Evolutionary conservation across 2,888 invertebrate genomes (phyloP).

Genomic region (Apodemia mormo): DNA sequence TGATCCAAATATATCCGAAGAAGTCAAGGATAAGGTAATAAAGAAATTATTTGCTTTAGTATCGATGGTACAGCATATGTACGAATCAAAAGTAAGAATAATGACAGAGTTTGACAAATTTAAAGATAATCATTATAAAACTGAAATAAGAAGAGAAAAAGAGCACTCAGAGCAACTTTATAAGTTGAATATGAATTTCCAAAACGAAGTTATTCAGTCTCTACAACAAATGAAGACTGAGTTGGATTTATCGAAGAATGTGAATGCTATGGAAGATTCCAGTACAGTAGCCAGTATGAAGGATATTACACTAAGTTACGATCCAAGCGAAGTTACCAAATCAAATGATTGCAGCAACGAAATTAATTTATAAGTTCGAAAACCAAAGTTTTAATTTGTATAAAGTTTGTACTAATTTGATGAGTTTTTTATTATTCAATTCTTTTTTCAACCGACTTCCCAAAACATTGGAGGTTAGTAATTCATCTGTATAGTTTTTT

Average conservation of each 20-base stretch:
- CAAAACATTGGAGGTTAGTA: no score
- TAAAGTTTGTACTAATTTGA: background rate
- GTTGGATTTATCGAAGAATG: constrained; percentile 62
- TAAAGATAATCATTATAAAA: constrained; percentile 69
- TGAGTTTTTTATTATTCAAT: background rate
- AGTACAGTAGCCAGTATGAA: constrained; percentile 42
- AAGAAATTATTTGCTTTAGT: constrained; percentile 68
- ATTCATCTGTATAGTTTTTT: no score
- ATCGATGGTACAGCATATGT: constrained; percentile 73
- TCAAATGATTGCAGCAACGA: constrained; percentile 13
- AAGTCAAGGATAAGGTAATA: constrained; percentile 72
- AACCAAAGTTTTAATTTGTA: background rate
- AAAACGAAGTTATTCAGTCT: constrained; percentile 70
- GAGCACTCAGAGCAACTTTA: constrained; percentile 74
- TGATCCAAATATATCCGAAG: constrained; percentile 65
- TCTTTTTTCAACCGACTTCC: background rate
- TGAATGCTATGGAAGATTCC: constrained; percentile 49
- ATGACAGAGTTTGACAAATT: constrained; percentile 73
- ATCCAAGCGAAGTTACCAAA: constrained; percentile 33
- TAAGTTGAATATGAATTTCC: constrained; percentile 73
- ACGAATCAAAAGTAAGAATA: constrained; percentile 72
- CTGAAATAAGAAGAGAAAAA: constrained; percentile 66
- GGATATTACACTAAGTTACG: constrained; percentile 55
- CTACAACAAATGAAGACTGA: constrained; percentile 71
- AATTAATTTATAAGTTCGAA: constrained; percentile 20